Conservation (phyloP, 2,888 invertebrate species). For the Nomada ruficornis region DNA sequence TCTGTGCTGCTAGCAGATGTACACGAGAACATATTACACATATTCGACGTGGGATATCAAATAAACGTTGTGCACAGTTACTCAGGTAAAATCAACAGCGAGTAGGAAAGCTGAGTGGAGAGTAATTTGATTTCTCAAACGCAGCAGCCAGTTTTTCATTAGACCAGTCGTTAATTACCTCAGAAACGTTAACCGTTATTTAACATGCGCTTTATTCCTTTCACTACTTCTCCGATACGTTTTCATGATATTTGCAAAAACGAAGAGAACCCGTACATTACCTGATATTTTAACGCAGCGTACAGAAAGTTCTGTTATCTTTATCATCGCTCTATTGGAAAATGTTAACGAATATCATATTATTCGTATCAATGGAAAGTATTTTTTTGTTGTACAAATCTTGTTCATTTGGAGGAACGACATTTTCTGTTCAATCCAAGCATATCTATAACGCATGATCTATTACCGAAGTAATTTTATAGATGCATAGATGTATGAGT, state of each 20-base stretch:
- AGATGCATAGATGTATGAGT: too few species aligned
- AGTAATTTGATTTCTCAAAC: slow-evolving; percentile 64
- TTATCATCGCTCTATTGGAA: background rate
- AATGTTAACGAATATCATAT: background rate
- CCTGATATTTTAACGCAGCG: background rate
- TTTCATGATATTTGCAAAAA: background rate
- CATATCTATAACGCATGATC: background rate
- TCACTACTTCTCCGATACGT: slow-evolving; percentile 11
- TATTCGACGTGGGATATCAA: slow-evolving; percentile 61
- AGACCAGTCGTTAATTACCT: slow-evolving; percentile 44
- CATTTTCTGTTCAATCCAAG: background rate
- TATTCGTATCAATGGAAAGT: background rate
- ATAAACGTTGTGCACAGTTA: slow-evolving; percentile 57
- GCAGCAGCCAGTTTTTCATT: slow-evolving; percentile 29
- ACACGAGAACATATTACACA: slow-evolving; percentile 33
- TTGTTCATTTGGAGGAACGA: too few species aligned
- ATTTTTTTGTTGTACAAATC: background rate
- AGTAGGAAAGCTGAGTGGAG: slow-evolving; percentile 35
- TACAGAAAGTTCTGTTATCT: slow-evolving; percentile 4
- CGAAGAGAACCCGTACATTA: background rate
- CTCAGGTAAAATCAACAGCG: slow-evolving; percentile 70
- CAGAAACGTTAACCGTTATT: slow-evolving; percentile 18
- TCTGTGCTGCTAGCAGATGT: slow-evolving; percentile 16
- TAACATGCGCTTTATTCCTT: background rate
- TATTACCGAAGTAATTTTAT: background rate